phyloP scores from a whole-genome alignment of 1,140 invertebrate genomes.

The Hycleus cichorii region DNA sequence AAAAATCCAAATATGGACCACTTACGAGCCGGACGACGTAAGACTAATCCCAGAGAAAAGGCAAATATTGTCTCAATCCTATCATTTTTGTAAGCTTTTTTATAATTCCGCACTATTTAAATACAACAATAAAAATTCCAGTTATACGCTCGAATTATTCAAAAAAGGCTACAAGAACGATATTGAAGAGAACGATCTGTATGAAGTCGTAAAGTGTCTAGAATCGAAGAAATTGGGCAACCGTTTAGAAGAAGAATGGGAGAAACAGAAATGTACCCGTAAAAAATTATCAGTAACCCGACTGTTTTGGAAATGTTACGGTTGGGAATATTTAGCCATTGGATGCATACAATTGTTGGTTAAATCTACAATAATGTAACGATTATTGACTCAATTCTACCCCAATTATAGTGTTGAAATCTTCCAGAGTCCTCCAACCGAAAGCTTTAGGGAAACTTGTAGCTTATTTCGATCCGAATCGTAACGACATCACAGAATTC shows the following conservation, averaged over 20 bases:
- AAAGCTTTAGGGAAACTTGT: conserved; percentile 8
- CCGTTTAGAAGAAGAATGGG: conserved; percentile 29
- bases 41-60: conserved; percentile 24
- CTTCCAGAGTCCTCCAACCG: conserved; percentile 10
- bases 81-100: conserved; percentile 24
- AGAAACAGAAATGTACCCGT: conserved; percentile 20
- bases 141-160: conserved; percentile 27
- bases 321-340: conserved; percentile 19
- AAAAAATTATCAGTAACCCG: conserved; percentile 18
- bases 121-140: conserved; percentile 7
- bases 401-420: not conserved
- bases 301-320: conserved; percentile 21
- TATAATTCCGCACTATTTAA: not conserved
- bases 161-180: conserved; percentile 24
- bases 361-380: conserved; percentile 19
- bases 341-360: conserved; percentile 17
- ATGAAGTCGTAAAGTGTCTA: conserved; percentile 25
- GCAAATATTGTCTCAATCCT: conserved; percentile 22
- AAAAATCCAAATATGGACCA: conserved; percentile 12
- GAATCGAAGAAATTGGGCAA: conserved; percentile 26
- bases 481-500: conserved; percentile 20
- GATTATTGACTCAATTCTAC: not conserved
- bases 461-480: conserved; percentile 28
- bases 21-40: conserved; percentile 11
- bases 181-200: conserved; percentile 30